phyloP scores from a whole-genome alignment of 2,888 invertebrate species.

The Leucozona laternaria region DNA sequence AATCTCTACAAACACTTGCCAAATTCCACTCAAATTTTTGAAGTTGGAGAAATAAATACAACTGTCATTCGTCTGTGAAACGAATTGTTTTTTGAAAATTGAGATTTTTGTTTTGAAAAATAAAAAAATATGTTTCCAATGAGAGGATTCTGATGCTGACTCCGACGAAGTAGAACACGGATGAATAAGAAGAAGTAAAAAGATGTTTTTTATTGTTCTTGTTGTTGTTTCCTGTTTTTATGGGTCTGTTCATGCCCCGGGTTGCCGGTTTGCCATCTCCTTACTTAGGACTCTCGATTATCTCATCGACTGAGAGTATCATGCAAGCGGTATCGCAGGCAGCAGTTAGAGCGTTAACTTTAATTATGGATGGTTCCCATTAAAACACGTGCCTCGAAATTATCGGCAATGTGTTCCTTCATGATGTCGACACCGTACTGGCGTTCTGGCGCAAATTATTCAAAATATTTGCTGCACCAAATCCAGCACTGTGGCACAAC shows the following conservation, averaged over 20 bases:
- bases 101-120: too few species aligned
- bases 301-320: slow-evolving; percentile 98
- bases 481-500: too few species aligned
- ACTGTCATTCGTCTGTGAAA: too few species aligned
- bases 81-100: too few species aligned
- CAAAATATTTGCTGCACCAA: too few species aligned
- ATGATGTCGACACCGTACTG: slow-evolving; percentile 99
- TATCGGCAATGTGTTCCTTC: slow-evolving; percentile 97
- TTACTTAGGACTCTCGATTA: slow-evolving; percentile 95
- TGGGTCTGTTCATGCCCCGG: slow-evolving; percentile 91
- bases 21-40: too few species aligned
- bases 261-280: slow-evolving; percentile 85
- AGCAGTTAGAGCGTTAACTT: slow-evolving; percentile 97
- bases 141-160: neutral
- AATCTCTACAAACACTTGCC: too few species aligned
- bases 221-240: slow-evolving; percentile 81
- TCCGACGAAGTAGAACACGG: slow-evolving; percentile 39
- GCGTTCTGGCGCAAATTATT: too few species aligned
- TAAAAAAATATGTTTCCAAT: neutral
- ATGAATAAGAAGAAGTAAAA: slow-evolving; percentile 51
- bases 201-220: slow-evolving; percentile 48
- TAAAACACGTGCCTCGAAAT: slow-evolving; percentile 95
- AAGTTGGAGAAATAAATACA: too few species aligned
- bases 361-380: slow-evolving; percentile 99
- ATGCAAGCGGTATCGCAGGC: slow-evolving; percentile 98